Base-by-base conservation (phyloP, 2,888 invertebrate genomes). In the Dorcus parallelipipedus region DNA sequence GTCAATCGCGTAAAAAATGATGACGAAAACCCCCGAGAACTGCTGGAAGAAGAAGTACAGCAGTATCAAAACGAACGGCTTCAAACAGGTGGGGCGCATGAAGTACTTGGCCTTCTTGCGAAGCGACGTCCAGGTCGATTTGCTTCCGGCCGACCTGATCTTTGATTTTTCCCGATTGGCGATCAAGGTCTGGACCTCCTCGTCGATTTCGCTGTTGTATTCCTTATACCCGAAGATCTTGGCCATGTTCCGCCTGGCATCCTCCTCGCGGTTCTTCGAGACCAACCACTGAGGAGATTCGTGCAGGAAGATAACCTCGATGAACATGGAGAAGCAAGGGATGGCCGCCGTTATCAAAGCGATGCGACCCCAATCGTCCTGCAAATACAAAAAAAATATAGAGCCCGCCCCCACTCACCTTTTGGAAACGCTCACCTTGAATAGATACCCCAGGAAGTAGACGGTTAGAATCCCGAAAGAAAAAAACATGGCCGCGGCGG, bases 21-120 rank as follows among this genome's bases (percentile, higher is more conserved):
- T 74, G 0, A 82, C 80, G 61, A 83, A 84, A 2, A 80, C 77
- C 0, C 85, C 85, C 3, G 82, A 78, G 61, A 83, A 81, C 69
- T 85, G 85, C 68, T 84, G 84, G 66, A 84, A 84, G 62, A 84
- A 80, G 69, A 84, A 84, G 67, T 77, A 83, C 0, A 69, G 60
- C 3, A 80, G 63, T 66, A 84, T 79, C 9, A 84, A 76, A 6
- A 71, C 45, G 52, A 83, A 80, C 0, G 84, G 84, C 53, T 79
- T 76, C 45, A 79, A 69, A 1, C 80, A 79, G 50, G 76, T 76
- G 0, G 80, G 77, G 54, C 75, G 71, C 6, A 71, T 51, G 6
- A 82, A 64, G 58, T 69, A 68, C 42, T 67, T 66, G 0, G 75
- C 14, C 59, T 76, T 76, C 20, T 69, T 69, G 47, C 42, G 54